Evolutionary conservation across 2,888 invertebrate genomes (phyloP).

Genomic region (Cryptophagus acutangulus): DNA sequence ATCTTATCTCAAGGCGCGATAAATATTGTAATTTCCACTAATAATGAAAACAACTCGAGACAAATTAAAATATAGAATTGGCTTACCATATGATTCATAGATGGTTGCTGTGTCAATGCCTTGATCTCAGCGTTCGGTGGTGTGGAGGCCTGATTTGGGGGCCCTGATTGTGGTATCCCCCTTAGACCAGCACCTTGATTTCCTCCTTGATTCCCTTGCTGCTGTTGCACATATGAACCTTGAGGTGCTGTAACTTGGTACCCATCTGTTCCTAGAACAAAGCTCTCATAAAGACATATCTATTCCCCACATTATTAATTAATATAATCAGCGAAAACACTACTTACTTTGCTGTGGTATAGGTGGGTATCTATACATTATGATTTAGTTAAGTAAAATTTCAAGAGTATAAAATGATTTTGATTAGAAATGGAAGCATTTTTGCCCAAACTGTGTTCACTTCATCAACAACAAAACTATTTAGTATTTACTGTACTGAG

Average conservation of each 20-base stretch:
- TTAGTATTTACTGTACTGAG: too few relatives aligned
- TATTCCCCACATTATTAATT: slow-evolving; percentile 7
- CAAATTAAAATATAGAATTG: too few relatives aligned
- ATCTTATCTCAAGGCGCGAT: too few relatives aligned
- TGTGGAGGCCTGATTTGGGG: slow-evolving; percentile 47
- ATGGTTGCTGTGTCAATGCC: slow-evolving; percentile 36
- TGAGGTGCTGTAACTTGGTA: slow-evolving; percentile 35
- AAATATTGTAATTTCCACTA: too few relatives aligned
- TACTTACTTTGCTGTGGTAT: slow-evolving; percentile 18
- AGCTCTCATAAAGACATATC: slow-evolving; percentile 4
- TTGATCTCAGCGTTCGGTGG: slow-evolving; percentile 47
- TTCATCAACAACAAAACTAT: too few relatives aligned
- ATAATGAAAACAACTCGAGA: too few relatives aligned
- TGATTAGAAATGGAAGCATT: too few relatives aligned
- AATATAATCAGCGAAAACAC: slow-evolving; percentile 5
- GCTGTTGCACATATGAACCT: slow-evolving; percentile 36
- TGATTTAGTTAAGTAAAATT: slow-evolving; percentile 4
- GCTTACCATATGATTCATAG: slow-evolving; percentile 40
- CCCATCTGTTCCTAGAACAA: slow-evolving; percentile 40
- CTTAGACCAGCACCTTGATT: slow-evolving; percentile 44
- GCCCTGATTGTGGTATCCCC: slow-evolving; percentile 42
- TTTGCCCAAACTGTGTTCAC: too few relatives aligned
- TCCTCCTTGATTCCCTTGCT: slow-evolving; percentile 41
- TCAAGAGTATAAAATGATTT: too few relatives aligned
- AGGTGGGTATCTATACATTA: slow-evolving; percentile 18